Conservation (phyloP, 1,140 invertebrate genomes). For the Centruroides sculpturatus region DNA sequence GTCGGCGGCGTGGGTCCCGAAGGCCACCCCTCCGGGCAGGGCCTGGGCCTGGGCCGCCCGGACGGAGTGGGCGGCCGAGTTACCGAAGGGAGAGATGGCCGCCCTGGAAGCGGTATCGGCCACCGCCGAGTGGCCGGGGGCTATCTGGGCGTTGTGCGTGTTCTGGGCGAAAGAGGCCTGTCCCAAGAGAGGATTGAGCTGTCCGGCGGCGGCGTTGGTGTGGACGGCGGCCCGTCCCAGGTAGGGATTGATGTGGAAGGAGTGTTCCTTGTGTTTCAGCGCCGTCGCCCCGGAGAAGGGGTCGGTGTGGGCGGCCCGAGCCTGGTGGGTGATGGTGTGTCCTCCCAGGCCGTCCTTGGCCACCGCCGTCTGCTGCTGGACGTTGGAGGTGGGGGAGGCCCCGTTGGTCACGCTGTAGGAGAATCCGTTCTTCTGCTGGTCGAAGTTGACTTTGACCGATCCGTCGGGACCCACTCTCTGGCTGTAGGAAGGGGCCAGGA, state of each 20-base stretch:
- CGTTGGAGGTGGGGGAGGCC: conserved; percentile 1
- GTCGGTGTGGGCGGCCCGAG: conserved; percentile 8
- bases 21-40: conserved; percentile 9
- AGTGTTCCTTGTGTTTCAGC: conserved; percentile 9
- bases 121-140: conserved; percentile 8
- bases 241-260: conserved; percentile 16
- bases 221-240: conserved; percentile 12
- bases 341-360: conserved; percentile 10
- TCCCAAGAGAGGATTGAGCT: conserved; percentile 7
- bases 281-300: conserved; percentile 11
- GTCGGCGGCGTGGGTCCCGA: conserved; percentile 9
- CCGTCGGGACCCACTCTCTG: conserved; percentile 17
- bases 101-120: conserved; percentile 4
- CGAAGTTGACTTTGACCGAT: conserved; percentile 7
- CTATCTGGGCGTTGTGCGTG: conserved; percentile 9
- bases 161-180: conserved; percentile 11
- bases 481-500: conserved; percentile 13
- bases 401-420: conserved; percentile 17
- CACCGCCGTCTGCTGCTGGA: conserved; percentile 12
- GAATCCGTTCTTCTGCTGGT: conserved; percentile 9
- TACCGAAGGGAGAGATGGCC: conserved; percentile 5
- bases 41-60: conserved; percentile 7
- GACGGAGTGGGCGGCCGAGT: conserved; percentile 6
- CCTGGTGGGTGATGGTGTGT: conserved; percentile 7
- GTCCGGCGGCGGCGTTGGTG: conserved; percentile 11